Conservation (phyloP, 1,140 invertebrate genomes). For the Pectinophora gossypiella region DNA sequence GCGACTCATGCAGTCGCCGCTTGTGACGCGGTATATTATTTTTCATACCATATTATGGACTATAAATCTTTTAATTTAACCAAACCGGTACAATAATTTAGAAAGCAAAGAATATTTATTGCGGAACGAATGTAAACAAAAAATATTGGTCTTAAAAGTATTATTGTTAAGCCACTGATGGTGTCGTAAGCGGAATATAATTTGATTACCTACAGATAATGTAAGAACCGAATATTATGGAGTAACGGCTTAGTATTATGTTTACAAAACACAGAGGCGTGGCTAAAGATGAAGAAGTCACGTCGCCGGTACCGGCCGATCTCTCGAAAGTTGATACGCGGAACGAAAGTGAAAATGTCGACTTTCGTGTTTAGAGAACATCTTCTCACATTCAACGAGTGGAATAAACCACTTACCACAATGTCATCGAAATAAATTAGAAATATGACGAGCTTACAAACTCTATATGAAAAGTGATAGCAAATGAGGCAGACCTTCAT, state of each 20-base stretch:
- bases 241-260: conserved; percentile 9
- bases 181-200: not conserved
- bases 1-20: conserved; percentile 50
- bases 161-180: not conserved
- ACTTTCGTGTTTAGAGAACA: conserved; percentile 33
- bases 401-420: not conserved
- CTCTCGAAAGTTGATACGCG: conserved; percentile 43
- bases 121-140: conserved; percentile 1
- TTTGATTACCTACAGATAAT: conserved; percentile 1
- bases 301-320: conserved; percentile 12
- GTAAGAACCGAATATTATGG: not conserved
- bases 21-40: conserved; percentile 28
- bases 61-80: not conserved
- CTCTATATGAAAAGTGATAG: too few species aligned
- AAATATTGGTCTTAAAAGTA: not conserved
- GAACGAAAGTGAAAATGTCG: conserved; percentile 57
- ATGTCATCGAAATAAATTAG: conserved; percentile 20
- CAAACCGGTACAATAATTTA: not conserved
- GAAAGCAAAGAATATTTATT: not conserved
- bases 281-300: conserved; percentile 24
- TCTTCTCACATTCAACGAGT: conserved; percentile 14
- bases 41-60: conserved; percentile 2
- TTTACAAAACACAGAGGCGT: conserved; percentile 39
- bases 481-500: too few species aligned
- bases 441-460: not conserved